A percentile compares a stretch with the other conserved stretches of the same genome.
Evolutionary conservation across 1,140 invertebrate genomes (phyloP).

Genomic region (Hycleus phaleratus): DNA sequence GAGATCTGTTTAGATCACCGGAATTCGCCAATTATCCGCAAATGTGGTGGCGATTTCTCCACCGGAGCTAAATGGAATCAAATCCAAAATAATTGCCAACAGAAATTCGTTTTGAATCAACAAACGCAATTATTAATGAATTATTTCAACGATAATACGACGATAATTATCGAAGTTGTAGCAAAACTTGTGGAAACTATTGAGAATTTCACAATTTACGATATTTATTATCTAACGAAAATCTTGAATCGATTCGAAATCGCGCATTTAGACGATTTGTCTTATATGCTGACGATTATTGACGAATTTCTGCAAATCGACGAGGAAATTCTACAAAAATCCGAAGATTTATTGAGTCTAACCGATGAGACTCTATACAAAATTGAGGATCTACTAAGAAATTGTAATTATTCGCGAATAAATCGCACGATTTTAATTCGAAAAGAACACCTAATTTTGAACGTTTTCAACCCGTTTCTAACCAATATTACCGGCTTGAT

Average conservation of each 20-base stretch:
- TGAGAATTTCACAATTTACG: slow-evolving; percentile 2
- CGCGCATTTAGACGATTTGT: background rate
- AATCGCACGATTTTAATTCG: background rate
- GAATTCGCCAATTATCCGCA: slow-evolving; percentile 42
- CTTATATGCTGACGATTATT: slow-evolving; percentile 4
- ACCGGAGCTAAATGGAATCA: slow-evolving; percentile 41
- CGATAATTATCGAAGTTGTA: background rate
- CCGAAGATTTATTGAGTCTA: slow-evolving; percentile 17
- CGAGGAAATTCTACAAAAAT: slow-evolving; percentile 2
- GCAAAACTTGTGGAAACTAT: background rate
- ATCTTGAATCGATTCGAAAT: background rate
- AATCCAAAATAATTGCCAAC: slow-evolving; percentile 37
- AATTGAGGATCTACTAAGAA: slow-evolving; percentile 18
- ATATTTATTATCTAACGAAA: slow-evolving; percentile 7
- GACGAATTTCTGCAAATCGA: slow-evolving; percentile 15
- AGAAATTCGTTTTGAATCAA: slow-evolving; percentile 38
- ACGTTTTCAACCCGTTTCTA: slow-evolving; percentile 45
- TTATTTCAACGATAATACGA: background rate
- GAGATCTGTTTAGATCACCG: slow-evolving; percentile 46
- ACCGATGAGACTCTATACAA: slow-evolving; percentile 11
- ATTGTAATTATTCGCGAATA: background rate
- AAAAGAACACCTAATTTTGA: slow-evolving; percentile 40
- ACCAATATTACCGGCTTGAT: slow-evolving; percentile 47
- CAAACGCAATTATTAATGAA: slow-evolving; percentile 30
- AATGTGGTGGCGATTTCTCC: slow-evolving; percentile 43